These are phyloP conservation scores for Sarotherodon lohbergeri DNA, from an alignment of 2,113 vertebrate species.

Conservation along the genomic window DNA sequence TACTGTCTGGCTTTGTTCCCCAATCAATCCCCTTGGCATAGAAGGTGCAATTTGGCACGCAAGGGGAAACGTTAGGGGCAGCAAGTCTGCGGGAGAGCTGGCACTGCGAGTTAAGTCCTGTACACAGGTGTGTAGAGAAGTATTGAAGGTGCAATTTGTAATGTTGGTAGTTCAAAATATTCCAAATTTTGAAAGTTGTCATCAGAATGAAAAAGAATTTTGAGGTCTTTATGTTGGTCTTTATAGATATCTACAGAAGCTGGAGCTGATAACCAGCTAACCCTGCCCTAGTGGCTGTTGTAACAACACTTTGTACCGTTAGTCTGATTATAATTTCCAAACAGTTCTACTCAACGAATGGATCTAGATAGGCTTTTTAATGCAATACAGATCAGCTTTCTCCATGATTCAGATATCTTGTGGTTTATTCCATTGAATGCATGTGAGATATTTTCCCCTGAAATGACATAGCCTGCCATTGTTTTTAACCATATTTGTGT, in stretches of 20 bases:
- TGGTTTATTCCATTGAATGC: background rate
- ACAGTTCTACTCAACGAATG: background rate
- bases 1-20: background rate
- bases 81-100: background rate
- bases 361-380: background rate
- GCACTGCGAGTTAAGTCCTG: background rate
- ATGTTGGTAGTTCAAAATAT: background rate
- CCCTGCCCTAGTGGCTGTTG: background rate
- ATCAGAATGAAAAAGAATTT: background rate
- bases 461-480: background rate
- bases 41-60: rapidly evolving
- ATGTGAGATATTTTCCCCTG: background rate
- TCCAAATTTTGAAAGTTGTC: background rate
- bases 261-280: background rate
- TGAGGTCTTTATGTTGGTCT: background rate
- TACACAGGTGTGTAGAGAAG: background rate
- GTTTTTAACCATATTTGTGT: background rate
- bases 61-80: background rate
- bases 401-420: background rate
- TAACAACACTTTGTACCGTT: background rate
- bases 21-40: background rate
- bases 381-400: background rate
- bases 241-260: background rate
- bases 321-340: background rate
- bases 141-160: background rate